phyloP scores from a whole-genome alignment of 2,888 invertebrate species.

The Iphiclides podalirius region DNA sequence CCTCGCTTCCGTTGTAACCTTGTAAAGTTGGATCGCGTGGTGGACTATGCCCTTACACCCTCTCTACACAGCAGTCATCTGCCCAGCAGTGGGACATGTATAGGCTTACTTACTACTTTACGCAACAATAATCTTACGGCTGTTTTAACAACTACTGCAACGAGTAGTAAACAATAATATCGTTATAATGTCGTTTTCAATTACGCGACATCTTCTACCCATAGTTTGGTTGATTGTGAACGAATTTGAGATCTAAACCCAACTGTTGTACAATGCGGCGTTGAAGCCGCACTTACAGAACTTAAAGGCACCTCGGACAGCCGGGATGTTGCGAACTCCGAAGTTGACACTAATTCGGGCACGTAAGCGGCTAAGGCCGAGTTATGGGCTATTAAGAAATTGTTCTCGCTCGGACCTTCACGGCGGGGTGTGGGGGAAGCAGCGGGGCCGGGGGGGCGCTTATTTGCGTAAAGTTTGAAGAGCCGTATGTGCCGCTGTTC shows the following conservation, averaged over 20 bases:
- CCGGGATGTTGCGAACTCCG: slow-evolving; percentile 36
- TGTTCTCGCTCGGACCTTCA: slow-evolving; percentile 58
- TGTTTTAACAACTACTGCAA: no score
- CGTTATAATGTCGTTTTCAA: no score
- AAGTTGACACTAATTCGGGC: slow-evolving; percentile 64
- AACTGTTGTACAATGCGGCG: slow-evolving; percentile 11
- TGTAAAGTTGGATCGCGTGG: no score
- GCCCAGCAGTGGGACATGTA: no score
- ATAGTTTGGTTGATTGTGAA: no score
- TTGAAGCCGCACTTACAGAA: slow-evolving; percentile 12
- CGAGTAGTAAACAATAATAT: no score
- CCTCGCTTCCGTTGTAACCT: no score
- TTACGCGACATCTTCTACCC: no score
- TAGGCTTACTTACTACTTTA: no score
- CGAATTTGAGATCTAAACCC: slow-evolving; percentile 3
- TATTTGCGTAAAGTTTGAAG: slow-evolving; percentile 64
- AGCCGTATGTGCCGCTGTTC: slow-evolving; percentile 57
- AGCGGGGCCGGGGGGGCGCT: slow-evolving; percentile 30
- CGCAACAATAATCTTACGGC: no score
- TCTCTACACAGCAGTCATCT: no score
- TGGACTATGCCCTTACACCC: no score
- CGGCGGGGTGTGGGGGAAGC: slow-evolving; percentile 27
- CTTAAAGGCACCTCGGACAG: slow-evolving; percentile 18
- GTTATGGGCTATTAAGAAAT: slow-evolving; percentile 76
- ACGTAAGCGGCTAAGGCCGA: slow-evolving; percentile 59